Conservation (phyloP, 2,888 invertebrate genomes). For the Hypomecis atomaria region DNA sequence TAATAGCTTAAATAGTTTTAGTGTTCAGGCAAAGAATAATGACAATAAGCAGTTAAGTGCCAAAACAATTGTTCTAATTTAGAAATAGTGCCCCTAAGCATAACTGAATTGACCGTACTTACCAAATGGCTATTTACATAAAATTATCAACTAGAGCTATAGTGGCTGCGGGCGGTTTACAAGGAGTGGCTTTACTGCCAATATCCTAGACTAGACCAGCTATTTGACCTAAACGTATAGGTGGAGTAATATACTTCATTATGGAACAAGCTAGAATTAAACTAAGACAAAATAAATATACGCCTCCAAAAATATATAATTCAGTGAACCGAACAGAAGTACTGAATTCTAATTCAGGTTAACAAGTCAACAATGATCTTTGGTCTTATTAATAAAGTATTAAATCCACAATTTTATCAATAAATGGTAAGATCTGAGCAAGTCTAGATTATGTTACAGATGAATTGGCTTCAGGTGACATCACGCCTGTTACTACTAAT, state of each 20-base stretch:
- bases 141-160: slow-evolving; percentile 19
- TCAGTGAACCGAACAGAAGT: no score
- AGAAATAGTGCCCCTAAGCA: slow-evolving; percentile 22
- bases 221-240: slow-evolving; percentile 1
- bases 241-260: not conserved
- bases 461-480: not conserved
- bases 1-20: no score
- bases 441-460: not conserved
- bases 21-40: not conserved
- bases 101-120: slow-evolving; percentile 10
- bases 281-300: not conserved
- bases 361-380: no score
- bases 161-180: slow-evolving; percentile 27
- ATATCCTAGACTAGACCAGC: slow-evolving; percentile 10
- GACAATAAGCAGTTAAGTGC: not conserved
- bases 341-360: no score
- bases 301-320: no score
- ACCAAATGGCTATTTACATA: slow-evolving; percentile 22
- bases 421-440: not conserved
- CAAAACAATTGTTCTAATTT: slow-evolving; percentile 11
- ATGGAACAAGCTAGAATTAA: not conserved
- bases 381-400: no score
- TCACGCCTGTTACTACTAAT: slow-evolving; percentile 5
- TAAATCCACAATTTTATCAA: not conserved
- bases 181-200: slow-evolving; percentile 19